Conservation (phyloP, 2,888 invertebrate species). For the Tinea semifulvella region DNA sequence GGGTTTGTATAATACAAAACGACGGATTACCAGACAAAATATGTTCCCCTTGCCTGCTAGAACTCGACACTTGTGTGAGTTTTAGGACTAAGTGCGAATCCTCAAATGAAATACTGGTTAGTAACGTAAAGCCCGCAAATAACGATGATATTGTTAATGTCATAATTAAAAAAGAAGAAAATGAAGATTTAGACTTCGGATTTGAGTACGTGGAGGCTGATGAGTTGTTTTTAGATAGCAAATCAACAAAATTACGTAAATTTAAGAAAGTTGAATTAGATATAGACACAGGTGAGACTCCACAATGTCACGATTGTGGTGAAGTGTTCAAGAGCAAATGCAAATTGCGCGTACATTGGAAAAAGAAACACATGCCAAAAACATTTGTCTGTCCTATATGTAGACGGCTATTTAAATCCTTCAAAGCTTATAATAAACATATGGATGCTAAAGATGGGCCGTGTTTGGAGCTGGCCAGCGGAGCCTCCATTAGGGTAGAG, state of each 20-base stretch:
- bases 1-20: conserved; percentile 33
- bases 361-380: conserved; percentile 26
- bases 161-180: conserved; percentile 27
- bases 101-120: conserved; percentile 26
- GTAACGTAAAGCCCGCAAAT: conserved; percentile 13
- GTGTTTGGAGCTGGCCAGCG: conserved; percentile 20
- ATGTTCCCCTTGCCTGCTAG: conserved; percentile 38
- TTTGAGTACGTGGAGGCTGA: conserved; percentile 19
- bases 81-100: conserved; percentile 44
- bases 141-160: conserved; percentile 16
- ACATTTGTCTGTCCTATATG: conserved; percentile 26
- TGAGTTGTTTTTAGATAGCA: conserved; percentile 18
- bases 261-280: conserved; percentile 19
- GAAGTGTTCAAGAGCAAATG: conserved; percentile 33
- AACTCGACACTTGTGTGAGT: conserved; percentile 36
- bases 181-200: conserved; percentile 15
- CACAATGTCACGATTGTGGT: conserved; percentile 37
- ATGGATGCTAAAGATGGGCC: conserved; percentile 21
- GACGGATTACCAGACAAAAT: conserved; percentile 46
- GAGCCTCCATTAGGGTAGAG: conserved; percentile 17
- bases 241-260: background rate
- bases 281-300: conserved; percentile 15
- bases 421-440: conserved; percentile 23
- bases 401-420: conserved; percentile 25
- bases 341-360: conserved; percentile 37